phyloP scores from a whole-genome alignment of 2,113 vertebrate species.

The Lanius ludovicianus region DNA sequence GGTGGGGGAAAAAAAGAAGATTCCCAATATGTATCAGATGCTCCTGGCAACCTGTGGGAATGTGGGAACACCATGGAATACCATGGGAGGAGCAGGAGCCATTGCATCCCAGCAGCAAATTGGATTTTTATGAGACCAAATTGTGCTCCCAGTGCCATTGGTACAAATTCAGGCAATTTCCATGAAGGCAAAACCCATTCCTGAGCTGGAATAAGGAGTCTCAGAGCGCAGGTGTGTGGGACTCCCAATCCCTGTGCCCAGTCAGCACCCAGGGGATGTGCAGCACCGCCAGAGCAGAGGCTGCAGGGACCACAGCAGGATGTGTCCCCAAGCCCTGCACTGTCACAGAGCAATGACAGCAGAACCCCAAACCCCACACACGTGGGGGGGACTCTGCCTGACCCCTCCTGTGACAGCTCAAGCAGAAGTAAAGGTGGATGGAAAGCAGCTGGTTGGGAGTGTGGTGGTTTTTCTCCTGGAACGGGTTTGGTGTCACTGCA shows the following conservation, averaged over 20 bases:
- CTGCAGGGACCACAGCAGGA: background rate
- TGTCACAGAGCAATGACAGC: slow-evolving; percentile 60
- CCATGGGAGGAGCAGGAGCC: background rate
- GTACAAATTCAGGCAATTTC: background rate
- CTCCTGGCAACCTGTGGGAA: background rate
- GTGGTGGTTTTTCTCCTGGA: background rate
- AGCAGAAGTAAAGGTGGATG: background rate
- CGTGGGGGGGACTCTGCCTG: slow-evolving; percentile 16
- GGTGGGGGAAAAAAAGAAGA: background rate
- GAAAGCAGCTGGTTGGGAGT: background rate
- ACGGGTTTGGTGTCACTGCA: background rate
- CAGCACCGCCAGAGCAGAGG: background rate
- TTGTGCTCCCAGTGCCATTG: background rate
- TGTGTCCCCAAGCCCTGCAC: background rate
- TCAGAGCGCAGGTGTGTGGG: background rate
- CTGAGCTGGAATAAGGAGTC: background rate
- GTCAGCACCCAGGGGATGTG: accelerated
- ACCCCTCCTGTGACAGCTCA: slow-evolving; percentile 35
- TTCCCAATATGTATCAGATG: background rate
- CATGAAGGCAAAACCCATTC: background rate
- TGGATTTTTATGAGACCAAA: background rate
- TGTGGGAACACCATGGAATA: background rate
- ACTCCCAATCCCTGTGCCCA: background rate
- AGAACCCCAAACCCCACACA: slow-evolving; percentile 19
- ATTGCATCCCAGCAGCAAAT: background rate